These are phyloP conservation scores for Aeoliscus strigatus DNA, from an alignment of 2,797 vertebrate genomes.

Conservation along the genomic window DNA sequence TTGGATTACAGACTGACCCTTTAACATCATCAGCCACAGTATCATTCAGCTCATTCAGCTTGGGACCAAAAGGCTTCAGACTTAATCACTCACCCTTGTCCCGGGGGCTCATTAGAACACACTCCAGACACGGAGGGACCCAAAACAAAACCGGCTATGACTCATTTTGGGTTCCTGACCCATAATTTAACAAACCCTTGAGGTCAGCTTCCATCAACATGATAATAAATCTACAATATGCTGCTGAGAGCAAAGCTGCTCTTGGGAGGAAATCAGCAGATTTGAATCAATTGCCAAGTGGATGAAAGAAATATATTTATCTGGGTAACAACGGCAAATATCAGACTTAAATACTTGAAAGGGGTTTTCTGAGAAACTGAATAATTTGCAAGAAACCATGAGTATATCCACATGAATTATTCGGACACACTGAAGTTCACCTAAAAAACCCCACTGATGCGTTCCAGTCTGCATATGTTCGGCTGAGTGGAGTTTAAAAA, in stretches of 20 bases:
- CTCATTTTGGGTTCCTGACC: conserved; percentile 53
- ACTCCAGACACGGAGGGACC: conserved; percentile 37
- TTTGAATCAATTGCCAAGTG: background rate
- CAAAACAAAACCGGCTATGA: conserved; percentile 40
- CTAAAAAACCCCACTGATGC: background rate
- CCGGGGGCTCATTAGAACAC: conserved; percentile 43
- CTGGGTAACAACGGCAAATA: conserved; percentile 9
- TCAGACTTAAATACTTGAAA: too few species aligned
- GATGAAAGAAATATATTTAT: conserved; percentile 12
- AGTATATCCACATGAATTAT: conserved; percentile 5
- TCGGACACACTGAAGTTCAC: conserved; percentile 10
- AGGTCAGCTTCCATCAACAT: conserved; percentile 48
- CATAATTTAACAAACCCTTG: conserved; percentile 43
- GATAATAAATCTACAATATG: conserved; percentile 45
- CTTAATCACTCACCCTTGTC: conserved; percentile 51
- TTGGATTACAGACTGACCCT: conserved; percentile 52
- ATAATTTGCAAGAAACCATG: background rate
- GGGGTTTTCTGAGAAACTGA: too few species aligned
- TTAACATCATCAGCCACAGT: conserved; percentile 32
- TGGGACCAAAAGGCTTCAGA: conserved; percentile 42
- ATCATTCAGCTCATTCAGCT: conserved; percentile 37
- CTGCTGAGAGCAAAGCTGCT: conserved; percentile 14
- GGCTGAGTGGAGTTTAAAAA: too few species aligned
- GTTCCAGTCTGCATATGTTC: too few species aligned
- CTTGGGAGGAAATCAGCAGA: conserved; percentile 5